Percentiles rank a stretch among this genome's conserved stretches.
Conservation (phyloP, 2,113 vertebrate genomes). For the Actinemys pallida region DNA sequence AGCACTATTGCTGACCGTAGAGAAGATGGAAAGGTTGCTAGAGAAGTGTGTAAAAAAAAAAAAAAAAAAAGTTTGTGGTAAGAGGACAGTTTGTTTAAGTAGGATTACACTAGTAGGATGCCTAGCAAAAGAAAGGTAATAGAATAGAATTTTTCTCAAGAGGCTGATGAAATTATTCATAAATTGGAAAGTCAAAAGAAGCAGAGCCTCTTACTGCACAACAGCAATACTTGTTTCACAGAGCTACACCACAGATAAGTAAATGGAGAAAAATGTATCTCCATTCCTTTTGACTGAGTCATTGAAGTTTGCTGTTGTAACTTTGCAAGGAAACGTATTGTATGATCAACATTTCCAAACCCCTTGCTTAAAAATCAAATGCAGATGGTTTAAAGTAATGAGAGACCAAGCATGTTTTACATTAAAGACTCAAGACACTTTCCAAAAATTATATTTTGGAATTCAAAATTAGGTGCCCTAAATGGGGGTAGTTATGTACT, state of each 20-base stretch:
- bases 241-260: neutral
- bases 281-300: neutral
- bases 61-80: neutral
- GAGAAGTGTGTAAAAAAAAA: neutral
- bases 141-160: neutral
- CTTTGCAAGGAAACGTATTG: slow-evolving; percentile 9
- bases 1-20: neutral
- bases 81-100: neutral
- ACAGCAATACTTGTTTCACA: neutral
- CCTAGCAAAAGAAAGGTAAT: neutral
- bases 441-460: slow-evolving; percentile 57
- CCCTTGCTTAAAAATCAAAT: slow-evolving; percentile 59
- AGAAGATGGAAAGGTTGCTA: neutral
- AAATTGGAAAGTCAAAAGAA: neutral
- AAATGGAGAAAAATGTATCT: neutral
- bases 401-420: slow-evolving; percentile 52
- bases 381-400: slow-evolving; percentile 70
- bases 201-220: neutral
- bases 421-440: slow-evolving; percentile 55
- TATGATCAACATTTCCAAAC: slow-evolving; percentile 24
- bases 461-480: slow-evolving; percentile 64
- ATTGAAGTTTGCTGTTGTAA: slow-evolving; percentile 2
- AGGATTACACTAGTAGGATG: neutral
- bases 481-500: slow-evolving; percentile 61
- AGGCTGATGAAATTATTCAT: neutral